Percentiles rank a stretch among this genome's conserved stretches.
These are phyloP conservation scores for Leuciscus idus DNA, from an alignment of 2,113 vertebrate species.

Conservation along the genomic window DNA sequence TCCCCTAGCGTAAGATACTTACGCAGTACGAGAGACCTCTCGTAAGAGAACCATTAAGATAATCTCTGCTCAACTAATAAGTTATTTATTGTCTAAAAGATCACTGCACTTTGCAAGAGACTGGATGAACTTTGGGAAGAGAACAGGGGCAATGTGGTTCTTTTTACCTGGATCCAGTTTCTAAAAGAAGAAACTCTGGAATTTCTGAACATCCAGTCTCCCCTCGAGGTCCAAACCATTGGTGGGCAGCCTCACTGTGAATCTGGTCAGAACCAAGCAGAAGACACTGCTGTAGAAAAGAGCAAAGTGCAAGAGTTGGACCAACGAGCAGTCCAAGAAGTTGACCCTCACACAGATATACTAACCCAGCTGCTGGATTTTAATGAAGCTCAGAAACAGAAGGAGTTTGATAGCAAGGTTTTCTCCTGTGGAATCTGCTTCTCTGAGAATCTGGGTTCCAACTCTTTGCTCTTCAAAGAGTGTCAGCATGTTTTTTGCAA, in stretches of 20 bases:
- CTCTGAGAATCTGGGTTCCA: conserved; percentile 87
- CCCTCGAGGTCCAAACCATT: conserved; percentile 78
- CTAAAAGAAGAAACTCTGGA: conserved; percentile 90
- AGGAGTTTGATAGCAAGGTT: conserved; percentile 85
- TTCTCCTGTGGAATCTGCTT: conserved; percentile 93
- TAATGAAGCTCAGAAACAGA: conserved; percentile 88
- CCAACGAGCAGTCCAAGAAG: conserved; percentile 79
- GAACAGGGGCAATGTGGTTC: conserved; percentile 85
- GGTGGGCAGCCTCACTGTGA: background rate
- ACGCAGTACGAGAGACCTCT: too few species aligned
- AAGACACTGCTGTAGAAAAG: conserved; percentile 42
- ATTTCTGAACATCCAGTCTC: conserved; percentile 86
- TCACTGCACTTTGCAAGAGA: conserved; percentile 85
- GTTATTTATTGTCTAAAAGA: conserved; percentile 68
- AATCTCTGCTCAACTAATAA: background rate
- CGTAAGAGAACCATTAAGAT: too few species aligned
- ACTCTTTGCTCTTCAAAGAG: conserved; percentile 86
- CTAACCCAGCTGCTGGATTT: conserved; percentile 92
- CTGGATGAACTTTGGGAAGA: conserved; percentile 92
- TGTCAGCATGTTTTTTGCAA: conserved; percentile 95
- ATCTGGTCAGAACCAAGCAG: background rate
- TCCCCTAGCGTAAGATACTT: too few species aligned
- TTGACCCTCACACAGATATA: conserved; percentile 80
- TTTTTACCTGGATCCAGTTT: conserved; percentile 97
- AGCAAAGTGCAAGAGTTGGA: conserved; percentile 66